Evolutionary conservation across 2,113 vertebrate species (phyloP), one percentile per base, ranked within the genome.

Genomic region (Lepus timidus): DNA sequence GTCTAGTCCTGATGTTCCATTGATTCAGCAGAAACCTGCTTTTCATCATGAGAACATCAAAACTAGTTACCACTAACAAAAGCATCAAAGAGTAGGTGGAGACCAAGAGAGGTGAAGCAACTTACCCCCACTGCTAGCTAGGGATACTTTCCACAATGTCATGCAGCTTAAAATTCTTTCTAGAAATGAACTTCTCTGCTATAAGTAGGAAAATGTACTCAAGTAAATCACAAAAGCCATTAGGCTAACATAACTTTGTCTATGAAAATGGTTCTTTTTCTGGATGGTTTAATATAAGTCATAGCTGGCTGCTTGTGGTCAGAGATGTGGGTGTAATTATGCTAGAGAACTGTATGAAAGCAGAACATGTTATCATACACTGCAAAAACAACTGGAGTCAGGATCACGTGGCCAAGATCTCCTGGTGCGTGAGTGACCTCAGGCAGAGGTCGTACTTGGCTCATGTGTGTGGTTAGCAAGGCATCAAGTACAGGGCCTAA

Each of bases 241-340:
- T 75, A 33, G 44, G 61, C 58, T 87, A 83, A 86, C 55, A 74
- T 58, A 83, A 96, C 67, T 96, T 96, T 65, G 74, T 95, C 70
- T 91, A 64, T 74, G 83, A 65, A 95, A 97, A 71, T 71, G 33
- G 39, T 85, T 94, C 25, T 90, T 92, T 95, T 92, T 51, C 61
- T 62, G 68, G 23, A 65, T 95, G 70, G n/a, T 22, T 68, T 92
- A 82, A 52, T 68, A 52, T 39, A 83, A 94, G 49, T 81, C 68
- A 76, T 65, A 96, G 79, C 68, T 89, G 52, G 75, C 65, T 82
- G 74, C 68, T 36, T 81, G 92, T 79, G 68, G 88, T 95, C 64
- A 85, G 31, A 94, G 33, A 17, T 51, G 3, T 88, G 64, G 61
- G 65, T 84, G 1, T 84, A 93, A 94, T 51, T 27, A 85, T 52